Evolutionary conservation across 2,888 invertebrate genomes (phyloP), one percentile per base, ranked within the genome.

Genomic region (Poecilus cupreus): DNA sequence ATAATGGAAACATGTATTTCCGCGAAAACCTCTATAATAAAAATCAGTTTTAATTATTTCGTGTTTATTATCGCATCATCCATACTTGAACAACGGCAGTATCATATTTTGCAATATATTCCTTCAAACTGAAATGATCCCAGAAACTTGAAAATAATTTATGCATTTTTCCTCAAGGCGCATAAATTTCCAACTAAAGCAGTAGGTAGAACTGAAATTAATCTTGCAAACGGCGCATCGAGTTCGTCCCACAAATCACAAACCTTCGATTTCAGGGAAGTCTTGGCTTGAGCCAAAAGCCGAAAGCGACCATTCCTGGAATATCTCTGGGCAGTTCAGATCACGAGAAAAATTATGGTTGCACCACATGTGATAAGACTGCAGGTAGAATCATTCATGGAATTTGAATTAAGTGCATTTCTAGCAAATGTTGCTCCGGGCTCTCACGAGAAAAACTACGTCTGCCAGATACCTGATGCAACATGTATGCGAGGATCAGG

Each of bases 331-430:
- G 18, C 54, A 60, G 60, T 60, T 60, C 26, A 24, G 60, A 24
- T 60, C 60, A 13, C 26, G 24, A 13, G 11, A 60, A 60, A 26
- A 60, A 60, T 60, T 60, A 60, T 26, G 60, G 24, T 60, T 60
- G 60, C 60, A 26, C 60, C 60, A 26, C 26, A 60, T 60, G 60
- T 60, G 43, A 43, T 43, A 43, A 2, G 43, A 60, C n/a, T 54
- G 60, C 60, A 60, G 60, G 60, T 60, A 60, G 5, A 10, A 6
- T 60, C 43, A 60, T 60, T 60, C 60, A 24, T 3, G 13, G 60
- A 60, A 60, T 60, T 26, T 60, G 26, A 60, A 60, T 60, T 43
- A 60, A 60, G 13, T 26, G 60, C 60, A 60, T 20, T 60, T 60
- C 60, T 32, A 6, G 32, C 32, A 32, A 32, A 26, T 26, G 5